Evolutionary conservation across 2,797 vertebrate genomes (phyloP).

Genomic region (Parauchenoglanis ngamensis): DNA sequence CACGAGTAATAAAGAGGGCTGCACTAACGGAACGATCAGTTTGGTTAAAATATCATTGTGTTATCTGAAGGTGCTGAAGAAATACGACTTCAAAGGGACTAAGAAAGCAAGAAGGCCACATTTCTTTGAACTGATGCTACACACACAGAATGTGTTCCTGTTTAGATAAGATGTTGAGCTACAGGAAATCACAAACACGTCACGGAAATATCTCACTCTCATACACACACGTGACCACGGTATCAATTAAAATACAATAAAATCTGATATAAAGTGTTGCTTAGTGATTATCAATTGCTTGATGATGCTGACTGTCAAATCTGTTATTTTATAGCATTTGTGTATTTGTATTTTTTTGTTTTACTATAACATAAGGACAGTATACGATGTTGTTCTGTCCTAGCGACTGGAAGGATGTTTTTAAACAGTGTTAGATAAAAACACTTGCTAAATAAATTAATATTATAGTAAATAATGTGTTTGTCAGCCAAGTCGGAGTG

Average conservation of each 20-base stretch:
- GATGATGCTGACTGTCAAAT: background rate
- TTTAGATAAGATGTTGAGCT: background rate
- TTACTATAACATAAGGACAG: background rate
- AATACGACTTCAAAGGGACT: background rate
- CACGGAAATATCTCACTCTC: background rate
- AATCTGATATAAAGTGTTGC: background rate
- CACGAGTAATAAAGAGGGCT: too few relatives aligned
- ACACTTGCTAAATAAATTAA: too few relatives aligned
- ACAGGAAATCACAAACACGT: conserved; percentile 13
- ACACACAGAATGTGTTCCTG: background rate
- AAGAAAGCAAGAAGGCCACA: background rate
- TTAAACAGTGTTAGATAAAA: background rate
- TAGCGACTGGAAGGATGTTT: background rate
- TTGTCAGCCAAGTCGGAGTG: background rate
- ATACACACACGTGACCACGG: background rate
- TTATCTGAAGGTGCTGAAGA: background rate
- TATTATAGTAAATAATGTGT: too few relatives aligned
- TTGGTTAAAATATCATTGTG: background rate
- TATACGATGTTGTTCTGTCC: background rate
- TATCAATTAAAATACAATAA: background rate
- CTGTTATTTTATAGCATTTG: background rate
- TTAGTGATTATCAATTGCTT: background rate
- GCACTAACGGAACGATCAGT: too few relatives aligned
- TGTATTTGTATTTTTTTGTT: background rate
- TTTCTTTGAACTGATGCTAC: background rate